These are phyloP conservation scores for Ethmia dodecea DNA, from an alignment of 2,888 invertebrate species.

Conservation along the genomic window DNA sequence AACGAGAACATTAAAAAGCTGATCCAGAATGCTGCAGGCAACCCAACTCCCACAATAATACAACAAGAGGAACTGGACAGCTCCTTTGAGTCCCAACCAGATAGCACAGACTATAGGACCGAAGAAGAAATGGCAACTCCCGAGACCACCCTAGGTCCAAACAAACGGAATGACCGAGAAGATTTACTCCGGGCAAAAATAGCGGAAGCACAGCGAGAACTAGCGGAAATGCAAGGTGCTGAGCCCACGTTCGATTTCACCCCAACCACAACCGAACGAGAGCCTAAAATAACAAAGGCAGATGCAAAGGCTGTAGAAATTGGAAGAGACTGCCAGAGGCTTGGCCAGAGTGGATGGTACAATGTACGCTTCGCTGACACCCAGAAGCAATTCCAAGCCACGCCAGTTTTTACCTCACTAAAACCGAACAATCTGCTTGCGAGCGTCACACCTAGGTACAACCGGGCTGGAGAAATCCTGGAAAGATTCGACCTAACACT, in stretches of 20 bases:
- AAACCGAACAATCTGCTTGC: conserved; percentile 14
- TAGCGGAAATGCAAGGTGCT: background rate
- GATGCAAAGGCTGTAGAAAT: conserved; percentile 1
- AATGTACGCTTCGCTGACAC: conserved; percentile 16
- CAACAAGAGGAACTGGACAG: background rate
- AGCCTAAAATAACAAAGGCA: conserved; percentile 6
- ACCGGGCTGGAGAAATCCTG: conserved; percentile 3
- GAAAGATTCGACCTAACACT: conserved; percentile 13
- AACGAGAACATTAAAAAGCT: too few relatives aligned
- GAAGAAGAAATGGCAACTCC: background rate
- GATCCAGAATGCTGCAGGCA: too few relatives aligned
- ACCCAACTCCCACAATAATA: background rate
- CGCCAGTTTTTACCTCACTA: conserved; percentile 15
- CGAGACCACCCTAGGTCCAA: background rate
- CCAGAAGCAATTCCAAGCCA: conserved; percentile 18
- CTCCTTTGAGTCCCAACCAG: background rate
- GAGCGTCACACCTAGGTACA: conserved; percentile 13
- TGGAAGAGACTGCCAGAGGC: conserved; percentile 4
- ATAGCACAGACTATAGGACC: too few relatives aligned
- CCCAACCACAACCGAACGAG: conserved; percentile 5
- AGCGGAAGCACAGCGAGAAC: background rate
- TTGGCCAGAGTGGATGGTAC: conserved; percentile 1
- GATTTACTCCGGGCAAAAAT: background rate
- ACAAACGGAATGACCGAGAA: background rate
- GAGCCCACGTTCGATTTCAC: conserved; percentile 1